Percentiles rank a stretch among this genome's conserved stretches.
phyloP scores from a whole-genome alignment of 2,888 invertebrate genomes.

The Drosophila setosimentum region DNA sequence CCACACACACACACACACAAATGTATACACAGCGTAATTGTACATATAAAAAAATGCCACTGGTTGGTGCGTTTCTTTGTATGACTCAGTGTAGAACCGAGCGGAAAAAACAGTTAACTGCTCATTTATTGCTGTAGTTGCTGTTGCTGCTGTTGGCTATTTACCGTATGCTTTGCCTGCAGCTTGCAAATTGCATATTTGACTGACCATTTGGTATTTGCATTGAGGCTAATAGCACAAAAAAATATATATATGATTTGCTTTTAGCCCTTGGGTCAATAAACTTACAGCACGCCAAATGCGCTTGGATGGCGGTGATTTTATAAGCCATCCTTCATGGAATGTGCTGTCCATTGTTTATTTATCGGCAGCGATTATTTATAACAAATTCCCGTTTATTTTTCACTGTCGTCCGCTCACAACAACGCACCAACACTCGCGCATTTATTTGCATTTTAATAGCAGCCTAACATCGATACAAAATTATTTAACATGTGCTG shows the following conservation, averaged over 20 bases:
- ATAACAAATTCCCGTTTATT: slow-evolving; percentile 28
- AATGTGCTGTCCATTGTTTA: slow-evolving; percentile 70
- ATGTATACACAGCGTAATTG: slow-evolving; percentile 59
- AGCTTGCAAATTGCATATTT: slow-evolving; percentile 49
- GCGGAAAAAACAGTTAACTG: slow-evolving; percentile 47
- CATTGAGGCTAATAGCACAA: slow-evolving; percentile 27
- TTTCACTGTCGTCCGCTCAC: slow-evolving; percentile 42
- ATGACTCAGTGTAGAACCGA: slow-evolving; percentile 66
- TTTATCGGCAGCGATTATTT: slow-evolving; percentile 20
- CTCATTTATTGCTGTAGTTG: slow-evolving; percentile 19
- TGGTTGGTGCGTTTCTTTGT: slow-evolving; percentile 52
- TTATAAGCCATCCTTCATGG: slow-evolving; percentile 97
- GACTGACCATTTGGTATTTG: slow-evolving; percentile 49
- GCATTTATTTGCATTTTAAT: slow-evolving; percentile 22
- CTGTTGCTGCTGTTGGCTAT: slow-evolving; percentile 11
- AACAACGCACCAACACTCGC: slow-evolving; percentile 38
- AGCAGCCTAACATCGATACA: slow-evolving; percentile 6
- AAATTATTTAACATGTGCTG: slow-evolving; percentile 7
- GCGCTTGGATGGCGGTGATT: slow-evolving; percentile 96
- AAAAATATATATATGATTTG: slow-evolving; percentile 26
- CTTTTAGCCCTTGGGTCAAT: slow-evolving; percentile 14
- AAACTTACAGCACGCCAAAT: slow-evolving; percentile 96
- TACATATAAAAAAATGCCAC: slow-evolving; percentile 58
- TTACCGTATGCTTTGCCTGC: slow-evolving; percentile 45
- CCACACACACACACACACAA: slow-evolving; percentile 26